Evolutionary conservation across 2,797 vertebrate genomes (phyloP).

Genomic region (Oreortyx pictus): DNA sequence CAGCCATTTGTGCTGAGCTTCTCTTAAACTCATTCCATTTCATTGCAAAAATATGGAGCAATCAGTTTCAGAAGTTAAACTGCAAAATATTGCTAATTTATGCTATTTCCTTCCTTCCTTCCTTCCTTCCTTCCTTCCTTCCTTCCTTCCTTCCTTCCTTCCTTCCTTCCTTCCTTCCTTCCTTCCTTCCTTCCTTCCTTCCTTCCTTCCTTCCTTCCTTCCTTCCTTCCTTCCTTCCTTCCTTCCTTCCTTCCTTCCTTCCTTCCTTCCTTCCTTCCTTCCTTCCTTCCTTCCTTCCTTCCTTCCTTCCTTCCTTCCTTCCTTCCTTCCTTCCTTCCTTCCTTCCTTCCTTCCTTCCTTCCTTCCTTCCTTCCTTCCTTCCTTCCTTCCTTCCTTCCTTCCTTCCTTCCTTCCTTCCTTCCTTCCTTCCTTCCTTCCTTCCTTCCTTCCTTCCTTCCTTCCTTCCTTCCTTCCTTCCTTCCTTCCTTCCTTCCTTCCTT

Average conservation of each 20-base stretch:
- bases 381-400: neutral
- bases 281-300: neutral
- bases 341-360: neutral
- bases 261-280: neutral
- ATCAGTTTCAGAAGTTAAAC: neutral
- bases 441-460: neutral
- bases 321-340: neutral
- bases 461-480: neutral
- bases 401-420: neutral
- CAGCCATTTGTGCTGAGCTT: neutral
- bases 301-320: neutral
- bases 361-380: neutral
- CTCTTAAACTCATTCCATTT: neutral
- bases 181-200: no score
- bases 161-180: no score
- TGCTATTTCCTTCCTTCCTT: neutral
- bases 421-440: neutral
- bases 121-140: neutral
- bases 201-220: no score
- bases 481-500: neutral
- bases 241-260: no score
- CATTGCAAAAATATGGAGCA: neutral
- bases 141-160: no score
- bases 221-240: no score
- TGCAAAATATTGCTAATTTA: neutral